A percentile compares a stretch with the other conserved stretches of the same genome.
Conservation (phyloP, 30 jellyfish, hydroid and myxozoan species). For the Hydra vulgaris region DNA sequence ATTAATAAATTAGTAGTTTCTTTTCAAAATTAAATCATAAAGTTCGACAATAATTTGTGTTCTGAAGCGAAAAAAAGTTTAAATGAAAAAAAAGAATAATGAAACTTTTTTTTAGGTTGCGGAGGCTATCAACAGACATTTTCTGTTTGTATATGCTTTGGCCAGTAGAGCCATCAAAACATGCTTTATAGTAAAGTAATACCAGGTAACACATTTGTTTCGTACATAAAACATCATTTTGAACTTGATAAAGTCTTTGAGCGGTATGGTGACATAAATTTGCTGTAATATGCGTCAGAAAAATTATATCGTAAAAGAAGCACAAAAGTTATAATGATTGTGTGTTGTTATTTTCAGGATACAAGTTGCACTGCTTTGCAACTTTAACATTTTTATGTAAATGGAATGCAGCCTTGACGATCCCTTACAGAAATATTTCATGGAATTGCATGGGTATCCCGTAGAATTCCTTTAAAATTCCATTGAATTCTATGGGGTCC, state of each 20-base stretch:
- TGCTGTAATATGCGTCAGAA: not conserved
- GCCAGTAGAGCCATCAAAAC: not conserved
- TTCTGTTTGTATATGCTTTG: not conserved
- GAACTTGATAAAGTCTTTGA: not conserved
- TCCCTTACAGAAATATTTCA: too few species aligned
- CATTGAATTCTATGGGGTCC: too few species aligned
- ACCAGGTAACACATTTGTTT: not conserved
- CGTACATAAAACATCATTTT: not conserved
- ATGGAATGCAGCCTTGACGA: too few species aligned
- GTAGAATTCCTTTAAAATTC: too few species aligned
- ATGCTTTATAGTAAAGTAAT: not conserved
- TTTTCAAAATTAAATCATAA: not conserved
- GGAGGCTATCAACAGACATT: not conserved
- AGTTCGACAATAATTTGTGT: not conserved
- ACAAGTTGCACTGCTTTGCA: too few species aligned
- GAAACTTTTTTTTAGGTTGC: not conserved
- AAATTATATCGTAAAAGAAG: not conserved
- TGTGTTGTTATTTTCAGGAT: too few species aligned
- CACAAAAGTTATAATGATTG: not conserved
- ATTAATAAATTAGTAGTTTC: not conserved
- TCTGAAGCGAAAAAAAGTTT: not conserved
- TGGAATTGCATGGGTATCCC: too few species aligned
- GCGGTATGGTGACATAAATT: not conserved
- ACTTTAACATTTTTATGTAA: too few species aligned
- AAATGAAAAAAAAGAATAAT: too few species aligned